phyloP scores from a whole-genome alignment of 2,888 invertebrate species.

The Clusia tigrina region DNA sequence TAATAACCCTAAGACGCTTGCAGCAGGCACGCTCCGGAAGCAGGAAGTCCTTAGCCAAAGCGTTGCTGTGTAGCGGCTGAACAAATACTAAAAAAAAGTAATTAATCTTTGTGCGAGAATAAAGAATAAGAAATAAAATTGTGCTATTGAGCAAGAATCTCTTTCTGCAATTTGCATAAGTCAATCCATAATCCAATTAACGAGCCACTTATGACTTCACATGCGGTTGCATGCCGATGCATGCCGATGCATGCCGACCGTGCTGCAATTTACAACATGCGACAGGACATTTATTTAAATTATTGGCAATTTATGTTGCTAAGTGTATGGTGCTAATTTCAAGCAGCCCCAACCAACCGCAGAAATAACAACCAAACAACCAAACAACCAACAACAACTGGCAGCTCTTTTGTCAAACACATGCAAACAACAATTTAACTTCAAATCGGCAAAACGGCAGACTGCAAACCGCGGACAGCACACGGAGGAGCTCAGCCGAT shows the following conservation, averaged over 20 bases:
- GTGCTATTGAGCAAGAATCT: neutral
- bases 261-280: neutral
- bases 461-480: neutral
- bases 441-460: conserved; percentile 49
- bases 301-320: conserved; percentile 1
- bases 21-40: no score
- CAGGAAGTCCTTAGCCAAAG: no score
- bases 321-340: neutral
- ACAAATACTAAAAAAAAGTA: no score
- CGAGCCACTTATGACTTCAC: conserved; percentile 3
- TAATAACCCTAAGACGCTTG: no score
- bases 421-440: conserved; percentile 55
- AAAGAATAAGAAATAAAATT: neutral
- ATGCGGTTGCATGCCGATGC: no score
- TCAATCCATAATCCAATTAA: neutral
- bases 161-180: neutral
- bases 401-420: conserved; percentile 47
- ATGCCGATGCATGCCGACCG: no score
- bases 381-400: neutral
- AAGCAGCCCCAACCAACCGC: neutral
- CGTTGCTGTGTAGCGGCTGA: no score
- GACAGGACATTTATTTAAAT: neutral
- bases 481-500: neutral
- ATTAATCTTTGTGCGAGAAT: neutral
- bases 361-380: neutral